phyloP scores from a whole-genome alignment of 1,140 invertebrate species.

The Agraylea sexmaculata region DNA sequence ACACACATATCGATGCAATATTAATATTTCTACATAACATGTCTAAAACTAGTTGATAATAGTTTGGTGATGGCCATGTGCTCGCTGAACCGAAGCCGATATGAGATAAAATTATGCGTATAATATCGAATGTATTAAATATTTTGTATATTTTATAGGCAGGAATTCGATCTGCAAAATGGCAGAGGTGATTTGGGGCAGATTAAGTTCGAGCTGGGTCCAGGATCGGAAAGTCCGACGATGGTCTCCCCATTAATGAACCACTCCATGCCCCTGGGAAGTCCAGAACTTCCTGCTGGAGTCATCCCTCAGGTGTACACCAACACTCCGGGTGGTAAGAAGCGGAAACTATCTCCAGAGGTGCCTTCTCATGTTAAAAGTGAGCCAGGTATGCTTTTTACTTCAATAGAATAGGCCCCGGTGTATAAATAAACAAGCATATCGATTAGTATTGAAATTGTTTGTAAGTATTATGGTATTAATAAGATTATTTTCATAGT shows the following conservation, averaged over 20 bases:
- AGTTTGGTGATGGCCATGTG: too few relatives aligned
- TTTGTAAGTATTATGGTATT: background rate
- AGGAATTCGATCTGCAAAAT: slow-evolving; percentile 26
- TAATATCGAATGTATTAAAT: too few relatives aligned
- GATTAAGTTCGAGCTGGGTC: slow-evolving; percentile 26
- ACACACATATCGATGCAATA: too few relatives aligned
- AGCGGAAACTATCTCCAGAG: slow-evolving; percentile 56
- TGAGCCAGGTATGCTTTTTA: slow-evolving; percentile 55
- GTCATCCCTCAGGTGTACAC: slow-evolving; percentile 35
- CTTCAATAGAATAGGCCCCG: too few relatives aligned
- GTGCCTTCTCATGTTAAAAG: slow-evolving; percentile 56
- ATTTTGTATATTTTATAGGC: too few relatives aligned
- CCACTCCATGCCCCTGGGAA: slow-evolving; percentile 26
- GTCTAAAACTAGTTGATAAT: too few relatives aligned
- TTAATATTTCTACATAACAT: too few relatives aligned
- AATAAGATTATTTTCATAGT: background rate
- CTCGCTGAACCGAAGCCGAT: too few relatives aligned
- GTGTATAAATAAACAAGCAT: background rate
- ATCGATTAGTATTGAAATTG: background rate
- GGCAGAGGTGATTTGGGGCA: slow-evolving; percentile 17
- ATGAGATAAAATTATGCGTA: too few relatives aligned
- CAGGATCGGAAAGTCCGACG: slow-evolving; percentile 22
- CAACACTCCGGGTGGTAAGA: slow-evolving; percentile 45
- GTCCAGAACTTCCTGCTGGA: slow-evolving; percentile 8
- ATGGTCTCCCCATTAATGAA: slow-evolving; percentile 23